Evolutionary conservation across 92 coral and sea anemone species (phyloP), one percentile per base, ranked within the genome.

Genomic region (Siderastrea siderea): DNA sequence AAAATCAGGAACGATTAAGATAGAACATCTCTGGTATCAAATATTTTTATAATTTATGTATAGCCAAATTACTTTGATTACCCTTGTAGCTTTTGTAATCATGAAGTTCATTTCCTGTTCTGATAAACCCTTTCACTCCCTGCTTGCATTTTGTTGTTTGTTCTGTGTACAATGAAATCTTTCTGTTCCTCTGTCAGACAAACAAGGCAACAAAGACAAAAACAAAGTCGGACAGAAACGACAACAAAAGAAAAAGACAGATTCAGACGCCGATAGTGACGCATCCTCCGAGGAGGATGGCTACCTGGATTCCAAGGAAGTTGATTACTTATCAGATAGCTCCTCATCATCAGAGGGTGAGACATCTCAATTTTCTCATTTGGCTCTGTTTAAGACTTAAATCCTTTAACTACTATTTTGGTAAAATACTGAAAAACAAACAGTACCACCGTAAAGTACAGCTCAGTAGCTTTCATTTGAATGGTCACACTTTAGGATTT

Each of bases 291-390:
- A 94, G 68, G 99, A 97, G 84, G 99, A 97, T 90, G 99, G 98
- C 11, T 95, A 95, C 90, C 79, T 96, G 90, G 99, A 97, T 74
- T 97, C 98, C 13, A 97, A 97, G 86, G 99, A 97, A 80, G 91
- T 97, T 3, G 99, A 97, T 65, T 97, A 97, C 79, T 89, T 93
- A 94, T 94, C 98, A 6, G 96, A 96, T 71, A 90, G 87, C 11
- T 96, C 98, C 3, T 94, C 99, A 2, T 97, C 99, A 58, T 94
- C 98, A 80, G 57, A 51, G 65, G 67, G 65, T 52, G 1, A 64
- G 74, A 58, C 14, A 46, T 1, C 51, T 10, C 4, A 10, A 49
- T 59, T 15, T 58, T 44, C 12, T 67, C 48, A 3, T 14, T 13
- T 59, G 57, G 64, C 57, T 53, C 4, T 53, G 57, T 53, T 53